phyloP scores from a whole-genome alignment of 64 coral and sea anemone genomes.

The Montipora cactus region DNA sequence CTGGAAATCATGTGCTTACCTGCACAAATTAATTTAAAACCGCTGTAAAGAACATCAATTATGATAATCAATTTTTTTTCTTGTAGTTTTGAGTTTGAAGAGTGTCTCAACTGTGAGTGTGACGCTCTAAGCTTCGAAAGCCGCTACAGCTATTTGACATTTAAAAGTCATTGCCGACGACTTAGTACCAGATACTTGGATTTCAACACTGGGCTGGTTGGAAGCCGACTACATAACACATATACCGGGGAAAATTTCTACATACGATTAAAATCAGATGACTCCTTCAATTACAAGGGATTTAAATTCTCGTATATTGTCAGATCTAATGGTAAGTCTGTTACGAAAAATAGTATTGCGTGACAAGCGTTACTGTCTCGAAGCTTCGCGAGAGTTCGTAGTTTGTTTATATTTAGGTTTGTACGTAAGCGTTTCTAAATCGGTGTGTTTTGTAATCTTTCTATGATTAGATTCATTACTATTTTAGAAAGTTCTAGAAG shows the following conservation, averaged over 20 bases:
- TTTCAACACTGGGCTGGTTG: neutral
- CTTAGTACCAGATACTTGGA: neutral
- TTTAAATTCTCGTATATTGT: neutral
- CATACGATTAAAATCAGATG: neutral
- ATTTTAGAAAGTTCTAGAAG: too few species aligned
- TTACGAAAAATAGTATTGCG: too few species aligned
- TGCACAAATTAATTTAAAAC: too few species aligned
- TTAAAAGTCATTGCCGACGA: neutral
- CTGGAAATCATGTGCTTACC: too few species aligned
- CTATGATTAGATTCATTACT: too few species aligned
- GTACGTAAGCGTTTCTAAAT: too few species aligned
- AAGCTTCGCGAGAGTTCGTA: too few species aligned
- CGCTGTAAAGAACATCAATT: too few species aligned
- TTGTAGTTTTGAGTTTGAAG: neutral
- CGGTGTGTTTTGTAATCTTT: too few species aligned
- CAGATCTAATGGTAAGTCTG: neutral
- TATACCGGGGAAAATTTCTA: neutral
- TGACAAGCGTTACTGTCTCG: too few species aligned
- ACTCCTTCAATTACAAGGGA: neutral
- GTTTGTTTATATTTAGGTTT: too few species aligned
- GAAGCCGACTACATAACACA: fast-evolving
- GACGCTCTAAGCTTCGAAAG: too few species aligned
- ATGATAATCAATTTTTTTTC: neutral
- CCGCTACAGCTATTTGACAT: neutral
- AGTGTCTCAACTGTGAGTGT: neutral